Evolutionary conservation across 2,888 invertebrate species (phyloP).

Genomic region (Torymus aiolomorphi): DNA sequence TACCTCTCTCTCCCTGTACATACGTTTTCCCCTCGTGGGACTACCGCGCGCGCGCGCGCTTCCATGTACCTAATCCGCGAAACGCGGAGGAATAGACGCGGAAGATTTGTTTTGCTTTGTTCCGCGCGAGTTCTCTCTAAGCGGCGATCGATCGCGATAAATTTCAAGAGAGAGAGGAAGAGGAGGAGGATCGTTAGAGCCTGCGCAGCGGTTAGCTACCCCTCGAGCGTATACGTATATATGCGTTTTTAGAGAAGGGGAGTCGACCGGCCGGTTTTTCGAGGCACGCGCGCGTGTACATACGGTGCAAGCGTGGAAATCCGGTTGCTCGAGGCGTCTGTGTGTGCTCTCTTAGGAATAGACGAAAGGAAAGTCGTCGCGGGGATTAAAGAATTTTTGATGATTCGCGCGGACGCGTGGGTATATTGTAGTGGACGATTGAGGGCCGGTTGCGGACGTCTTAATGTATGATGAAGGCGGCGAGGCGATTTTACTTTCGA

Average conservation of each 20-base stretch:
- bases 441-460: no score
- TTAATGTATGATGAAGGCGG: no score
- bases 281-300: not conserved
- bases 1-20: constrained; percentile 26
- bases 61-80: constrained; percentile 47
- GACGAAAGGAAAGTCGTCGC: not conserved
- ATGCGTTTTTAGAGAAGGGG: no score
- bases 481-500: no score
- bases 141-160: constrained; percentile 51
- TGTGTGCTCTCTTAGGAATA: no score
- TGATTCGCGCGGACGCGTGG: no score
- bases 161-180: constrained; percentile 35
- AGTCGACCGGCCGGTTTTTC: constrained; percentile 47
- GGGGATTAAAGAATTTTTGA: no score
- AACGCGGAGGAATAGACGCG: constrained; percentile 21
- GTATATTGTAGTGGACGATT: no score
- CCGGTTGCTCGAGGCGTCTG: constrained; percentile 13
- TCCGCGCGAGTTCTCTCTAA: not conserved
- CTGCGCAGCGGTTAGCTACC: no score
- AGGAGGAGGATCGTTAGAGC: not conserved
- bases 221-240: no score
- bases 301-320: constrained; percentile 11
- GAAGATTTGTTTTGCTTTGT: constrained; percentile 51
- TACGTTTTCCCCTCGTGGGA: constrained; percentile 15
- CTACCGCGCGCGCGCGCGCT: not conserved